Evolutionary conservation across 2,888 invertebrate species (phyloP), one percentile per base, ranked within the genome.

Genomic region (Drosophila mayaguana): DNA sequence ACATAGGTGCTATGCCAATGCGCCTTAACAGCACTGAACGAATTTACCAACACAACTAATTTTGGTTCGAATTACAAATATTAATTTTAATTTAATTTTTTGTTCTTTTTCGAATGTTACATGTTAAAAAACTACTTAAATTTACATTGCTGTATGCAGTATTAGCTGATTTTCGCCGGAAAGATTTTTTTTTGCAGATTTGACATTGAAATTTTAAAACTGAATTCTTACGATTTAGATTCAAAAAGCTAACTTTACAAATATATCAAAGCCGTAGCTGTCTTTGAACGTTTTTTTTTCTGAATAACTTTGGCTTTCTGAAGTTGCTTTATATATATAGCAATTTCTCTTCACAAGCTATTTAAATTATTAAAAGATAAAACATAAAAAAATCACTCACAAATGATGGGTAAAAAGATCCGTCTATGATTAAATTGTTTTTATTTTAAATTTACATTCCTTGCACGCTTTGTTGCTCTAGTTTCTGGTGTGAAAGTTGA

Each of bases 381-480:
- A 11, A 32, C 32, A 32, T 32, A 2, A 32, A 32, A 28, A 18
- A 25, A 42, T 1, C 20, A 6, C 14, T 43, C 14, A 43, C 4
- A 45, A 14, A 7, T 22, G 12, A 7, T 45, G 6, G 36, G 5
- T 14, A 36, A 2, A 51, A 28, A 40, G 7, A 3, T 40, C 11
- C 3, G 0, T n/a, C 22, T 45, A 25, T 40, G 9, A 34, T 32
- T 70, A 16, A 18, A 34, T 72, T 63, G 6, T 63, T 63, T 86
- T 83, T 76, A 78, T 84, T 87, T 65, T 56, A 72, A 76, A 77
- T 84, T 77, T 87, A 83, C 83, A 83, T 76, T 71, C 36, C 59
- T 64, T 73, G 74, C 57, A 63, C 66, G 76, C 62, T 56, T 56
- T 63, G 22, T 46, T 61, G 62, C 46, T 55, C 38, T 45, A 66